Base-by-base conservation (phyloP, 2,888 invertebrate genomes). In the Fragum fragum region DNA sequence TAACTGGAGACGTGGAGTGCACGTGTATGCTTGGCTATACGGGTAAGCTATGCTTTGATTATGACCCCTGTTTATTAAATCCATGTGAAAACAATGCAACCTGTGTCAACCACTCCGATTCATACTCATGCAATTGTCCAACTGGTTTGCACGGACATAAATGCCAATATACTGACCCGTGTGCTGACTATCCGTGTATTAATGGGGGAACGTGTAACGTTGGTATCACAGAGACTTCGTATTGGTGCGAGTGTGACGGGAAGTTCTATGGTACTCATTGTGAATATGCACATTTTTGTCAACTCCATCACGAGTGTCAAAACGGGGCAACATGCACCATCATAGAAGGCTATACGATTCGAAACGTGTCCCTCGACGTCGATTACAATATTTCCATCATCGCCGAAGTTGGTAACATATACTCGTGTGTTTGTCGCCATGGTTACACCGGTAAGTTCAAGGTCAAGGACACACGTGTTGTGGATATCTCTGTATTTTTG, bases 231-330 rank as follows among this genome's bases (percentile, higher is more conserved):
- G 94, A 91, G 87, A 98, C 98, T 91, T 97, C 97, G 93, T 98
- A 96, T 92, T 95, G 96, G 88, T 99, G 99, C 90, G 96, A 97
- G 82, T 99, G 99, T 93, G 96, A 97, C 52, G 29, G 16, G 18
- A 98, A 99, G 0, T 99, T 97, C 93, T 96, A 96, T 5, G 99
- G 99, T 66, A 95, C 96, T 61, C 96, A 96, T 87, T 99, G 98
- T 93, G 97, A 98, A 94, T 96, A 75, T 71, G 71, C 76, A 1
- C 83, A 83, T 63, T 85, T 83, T 28, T 88, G 88, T 42, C 80
- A 83, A 70, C 70, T 86, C 2, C 73, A 86, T 11, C 52, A 82
- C n/a, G 68, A 66, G 14, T 89, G 90, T 74, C 53, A 86, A 70
- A 85, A 87, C 72, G 80, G 80, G 55, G 82, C 74, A n/a, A 85